Percentiles rank a stretch among this genome's conserved stretches.
Evolutionary conservation across 2,797 vertebrate genomes (phyloP).

Genomic region (Esox lucius): DNA sequence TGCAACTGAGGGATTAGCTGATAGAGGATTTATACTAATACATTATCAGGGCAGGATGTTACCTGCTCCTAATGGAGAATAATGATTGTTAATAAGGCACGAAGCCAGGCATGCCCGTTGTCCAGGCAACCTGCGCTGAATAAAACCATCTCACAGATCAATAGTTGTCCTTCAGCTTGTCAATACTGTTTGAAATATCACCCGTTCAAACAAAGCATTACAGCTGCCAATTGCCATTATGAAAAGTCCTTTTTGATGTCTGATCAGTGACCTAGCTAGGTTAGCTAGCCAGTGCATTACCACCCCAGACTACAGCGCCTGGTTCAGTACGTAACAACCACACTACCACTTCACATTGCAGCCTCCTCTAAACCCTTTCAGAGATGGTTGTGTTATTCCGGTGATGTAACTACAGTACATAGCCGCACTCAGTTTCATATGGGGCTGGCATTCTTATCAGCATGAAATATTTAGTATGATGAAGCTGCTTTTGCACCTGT

Average conservation of each 20-base stretch:
- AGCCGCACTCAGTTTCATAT: too few relatives aligned
- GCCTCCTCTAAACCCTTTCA: too few relatives aligned
- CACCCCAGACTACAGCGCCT: background rate
- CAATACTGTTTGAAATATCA: background rate
- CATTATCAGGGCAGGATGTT: background rate
- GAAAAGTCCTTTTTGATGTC: background rate
- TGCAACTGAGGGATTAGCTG: background rate
- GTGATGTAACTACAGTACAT: too few relatives aligned
- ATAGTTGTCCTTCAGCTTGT: background rate
- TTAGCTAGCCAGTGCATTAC: background rate
- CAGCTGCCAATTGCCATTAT: background rate
- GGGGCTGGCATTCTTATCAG: too few relatives aligned
- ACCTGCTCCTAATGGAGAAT: background rate
- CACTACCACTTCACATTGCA: too few relatives aligned
- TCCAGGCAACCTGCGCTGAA: too few relatives aligned
- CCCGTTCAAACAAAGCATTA: background rate
- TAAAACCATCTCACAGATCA: background rate
- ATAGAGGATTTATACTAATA: constrained; percentile 26
- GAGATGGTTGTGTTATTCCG: too few relatives aligned
- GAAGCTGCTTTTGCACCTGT: too few relatives aligned
- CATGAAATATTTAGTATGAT: too few relatives aligned
- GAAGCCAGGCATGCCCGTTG: background rate
- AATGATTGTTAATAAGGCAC: background rate
- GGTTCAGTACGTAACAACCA: background rate
- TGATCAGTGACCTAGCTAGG: background rate